phyloP scores from a whole-genome alignment of 2,113 vertebrate genomes.

The Murina feae region DNA sequence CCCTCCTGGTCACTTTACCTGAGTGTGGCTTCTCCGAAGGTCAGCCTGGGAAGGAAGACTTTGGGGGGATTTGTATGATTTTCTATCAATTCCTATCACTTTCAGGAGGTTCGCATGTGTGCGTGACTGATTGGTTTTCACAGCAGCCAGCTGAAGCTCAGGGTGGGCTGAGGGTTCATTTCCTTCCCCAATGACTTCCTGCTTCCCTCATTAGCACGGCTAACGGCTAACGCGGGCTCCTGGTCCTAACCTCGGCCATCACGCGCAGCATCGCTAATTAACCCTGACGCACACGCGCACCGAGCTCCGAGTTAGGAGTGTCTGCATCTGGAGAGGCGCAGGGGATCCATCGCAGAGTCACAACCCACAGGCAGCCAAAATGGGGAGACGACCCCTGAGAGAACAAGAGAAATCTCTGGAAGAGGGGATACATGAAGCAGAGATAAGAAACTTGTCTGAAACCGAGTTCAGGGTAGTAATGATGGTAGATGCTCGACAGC shows the following conservation, averaged over 20 bases:
- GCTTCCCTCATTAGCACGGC: slow-evolving; percentile 11
- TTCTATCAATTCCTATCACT: neutral
- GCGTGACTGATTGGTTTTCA: neutral
- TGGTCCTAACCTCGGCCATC: neutral
- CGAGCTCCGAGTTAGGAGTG: neutral
- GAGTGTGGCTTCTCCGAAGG: neutral
- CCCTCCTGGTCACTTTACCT: neutral
- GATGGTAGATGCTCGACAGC: too few relatives aligned
- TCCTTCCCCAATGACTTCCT: neutral
- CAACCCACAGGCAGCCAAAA: too few relatives aligned
- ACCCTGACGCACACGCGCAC: neutral
- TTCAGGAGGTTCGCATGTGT: neutral
- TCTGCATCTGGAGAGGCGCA: too few relatives aligned
- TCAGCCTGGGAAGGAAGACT: neutral
- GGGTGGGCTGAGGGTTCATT: neutral
- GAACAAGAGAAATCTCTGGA: too few relatives aligned
- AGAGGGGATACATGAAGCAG: too few relatives aligned
- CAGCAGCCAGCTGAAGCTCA: neutral
- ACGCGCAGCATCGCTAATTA: slow-evolving; percentile 54
- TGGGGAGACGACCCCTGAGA: too few relatives aligned
- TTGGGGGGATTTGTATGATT: neutral
- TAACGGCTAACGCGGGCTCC: slow-evolving; percentile 47
- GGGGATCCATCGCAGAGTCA: too few relatives aligned
- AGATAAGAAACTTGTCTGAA: too few relatives aligned
- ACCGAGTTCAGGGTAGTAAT: too few relatives aligned